Base-by-base conservation (phyloP, 2,113 vertebrate genomes). In the Periophthalmodon schlosseri region DNA sequence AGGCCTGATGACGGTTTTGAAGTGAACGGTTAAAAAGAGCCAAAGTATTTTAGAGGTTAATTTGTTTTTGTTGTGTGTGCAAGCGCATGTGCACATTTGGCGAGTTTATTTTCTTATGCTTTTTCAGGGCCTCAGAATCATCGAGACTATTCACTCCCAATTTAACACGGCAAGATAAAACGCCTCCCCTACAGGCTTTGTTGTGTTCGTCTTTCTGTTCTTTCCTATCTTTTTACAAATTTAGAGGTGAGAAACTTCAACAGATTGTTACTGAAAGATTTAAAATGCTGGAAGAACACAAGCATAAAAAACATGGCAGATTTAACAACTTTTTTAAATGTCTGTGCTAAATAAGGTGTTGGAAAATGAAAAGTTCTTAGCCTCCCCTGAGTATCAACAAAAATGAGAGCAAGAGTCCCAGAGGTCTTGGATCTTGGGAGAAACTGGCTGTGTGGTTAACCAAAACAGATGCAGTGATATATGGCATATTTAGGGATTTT, bases 31-130 rank as follows among this genome's bases (percentile, higher is more conserved):
- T 94, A 94, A 96, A 95, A 95, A 90, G 84, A 95, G 91, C 94
- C 76, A 79, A 72, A 90, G 90, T 95, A 95, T 97, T 97, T 96
- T 95, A 95, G 95, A 97, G 97, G 95, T 96, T 97, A 96, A 97
- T 97, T 96, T 95, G 94, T 96, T 96, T 93, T 88, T 88, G 95
- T 95, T 84, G 76, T 73, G 69, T 66, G 70, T 46, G 61, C 15
- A 50, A 68, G 60, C 39, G 68, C 73, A 70, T 74, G 24, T 1
- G n/a, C 92, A 89, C 94, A 94, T 49, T 76, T 52, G 81, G 10
- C 13, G 57, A 28, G 65, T 84, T 79, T 83, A 23, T 95, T 94
- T 95, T 94, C 94, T 94, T 94, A 79, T 82, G 80, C 72, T 85
- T 85, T 56, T 67, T 81, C 74, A 28, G 88, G 91, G 91, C 94